These are phyloP conservation scores for Nibea coibor DNA, from an alignment of 2,113 vertebrate species.

Conservation along the genomic window DNA sequence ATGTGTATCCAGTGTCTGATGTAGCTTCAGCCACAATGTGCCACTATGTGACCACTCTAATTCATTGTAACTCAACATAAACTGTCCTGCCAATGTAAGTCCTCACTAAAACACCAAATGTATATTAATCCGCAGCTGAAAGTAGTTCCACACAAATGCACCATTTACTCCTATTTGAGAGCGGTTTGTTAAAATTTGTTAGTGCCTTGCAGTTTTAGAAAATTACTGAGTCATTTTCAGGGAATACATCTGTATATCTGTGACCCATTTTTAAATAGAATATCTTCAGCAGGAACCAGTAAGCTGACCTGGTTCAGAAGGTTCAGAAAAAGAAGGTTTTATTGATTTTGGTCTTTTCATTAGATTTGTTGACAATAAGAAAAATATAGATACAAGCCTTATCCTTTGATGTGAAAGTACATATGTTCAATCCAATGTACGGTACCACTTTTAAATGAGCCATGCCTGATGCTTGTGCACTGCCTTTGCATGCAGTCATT, in stretches of 20 bases:
- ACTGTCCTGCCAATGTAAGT: background rate
- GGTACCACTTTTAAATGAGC: background rate
- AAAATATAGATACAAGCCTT: background rate
- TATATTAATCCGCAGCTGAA: background rate
- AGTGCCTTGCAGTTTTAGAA: background rate
- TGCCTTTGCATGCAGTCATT: constrained; percentile 50
- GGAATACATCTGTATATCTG: background rate
- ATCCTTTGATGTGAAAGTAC: background rate
- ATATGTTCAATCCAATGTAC: background rate
- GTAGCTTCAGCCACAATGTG: background rate
- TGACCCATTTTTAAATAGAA: background rate
- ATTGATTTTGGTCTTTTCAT: constrained; percentile 7
- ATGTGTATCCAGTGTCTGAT: background rate
- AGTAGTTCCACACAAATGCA: background rate
- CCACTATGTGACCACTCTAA: too few relatives aligned
- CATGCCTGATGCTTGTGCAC: constrained; percentile 24
- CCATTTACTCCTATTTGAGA: background rate
- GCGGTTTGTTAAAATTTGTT: background rate
- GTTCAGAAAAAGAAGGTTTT: background rate
- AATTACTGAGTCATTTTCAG: background rate
- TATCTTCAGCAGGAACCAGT: background rate
- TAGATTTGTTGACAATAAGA: background rate
- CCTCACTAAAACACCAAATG: background rate
- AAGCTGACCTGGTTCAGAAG: background rate
- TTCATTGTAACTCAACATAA: background rate